Evolutionary conservation across 2,888 invertebrate genomes (phyloP).

Genomic region (Steinernema hermaphroditum): DNA sequence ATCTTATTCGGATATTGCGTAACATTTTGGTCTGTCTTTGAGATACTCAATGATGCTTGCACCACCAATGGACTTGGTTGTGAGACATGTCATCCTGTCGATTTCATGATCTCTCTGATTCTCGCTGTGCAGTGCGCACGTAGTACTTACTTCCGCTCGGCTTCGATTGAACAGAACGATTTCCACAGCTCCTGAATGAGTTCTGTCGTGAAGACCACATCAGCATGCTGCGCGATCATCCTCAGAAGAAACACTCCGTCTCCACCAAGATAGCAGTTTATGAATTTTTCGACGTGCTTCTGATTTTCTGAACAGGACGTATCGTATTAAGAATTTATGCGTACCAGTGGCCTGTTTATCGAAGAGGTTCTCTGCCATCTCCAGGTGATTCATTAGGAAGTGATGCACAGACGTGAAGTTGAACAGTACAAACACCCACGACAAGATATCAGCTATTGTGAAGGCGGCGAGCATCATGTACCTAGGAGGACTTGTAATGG

Average conservation of each 20-base stretch:
- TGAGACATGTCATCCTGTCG: too few relatives aligned
- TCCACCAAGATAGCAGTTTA: conserved; percentile 58
- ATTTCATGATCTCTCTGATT: not conserved
- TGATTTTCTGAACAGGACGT: conserved; percentile 44
- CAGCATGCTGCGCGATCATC: conserved; percentile 62
- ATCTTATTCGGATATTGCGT: too few relatives aligned
- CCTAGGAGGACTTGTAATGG: conserved; percentile 42
- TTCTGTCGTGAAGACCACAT: conserved; percentile 60
- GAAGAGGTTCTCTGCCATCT: conserved; percentile 59
- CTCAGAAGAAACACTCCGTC: conserved; percentile 63
- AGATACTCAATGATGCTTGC: too few relatives aligned
- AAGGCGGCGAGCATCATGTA: conserved; percentile 55
- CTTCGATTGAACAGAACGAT: conserved; percentile 55
- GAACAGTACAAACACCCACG: conserved; percentile 57
- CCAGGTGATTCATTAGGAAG: conserved; percentile 62
- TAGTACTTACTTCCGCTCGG: conserved; percentile 52
- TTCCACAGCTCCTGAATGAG: conserved; percentile 53
- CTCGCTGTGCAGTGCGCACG: not conserved
- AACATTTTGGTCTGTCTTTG: too few relatives aligned
- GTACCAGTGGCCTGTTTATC: conserved; percentile 24
- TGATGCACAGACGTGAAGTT: conserved; percentile 59
- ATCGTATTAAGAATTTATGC: not conserved
- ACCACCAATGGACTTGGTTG: too few relatives aligned
- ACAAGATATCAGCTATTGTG: conserved; percentile 44
- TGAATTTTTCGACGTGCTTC: conserved; percentile 53